Evolutionary conservation across 37 sponge, comb jelly and placozoan genomes (phyloP).

Genomic region (Geodia barretti): DNA sequence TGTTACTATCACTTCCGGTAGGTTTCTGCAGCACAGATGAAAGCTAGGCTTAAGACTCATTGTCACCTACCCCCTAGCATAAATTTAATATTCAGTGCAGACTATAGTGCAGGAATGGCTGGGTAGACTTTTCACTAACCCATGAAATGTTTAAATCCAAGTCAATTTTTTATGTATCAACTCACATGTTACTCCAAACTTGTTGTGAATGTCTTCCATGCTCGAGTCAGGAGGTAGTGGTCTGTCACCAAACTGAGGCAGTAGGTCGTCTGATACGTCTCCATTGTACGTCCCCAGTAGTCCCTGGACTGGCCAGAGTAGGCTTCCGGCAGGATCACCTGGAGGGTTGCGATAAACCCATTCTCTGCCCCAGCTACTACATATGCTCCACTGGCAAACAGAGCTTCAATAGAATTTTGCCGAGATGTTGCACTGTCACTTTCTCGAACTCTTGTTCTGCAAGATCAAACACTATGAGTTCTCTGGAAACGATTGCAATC

Average conservation of each 20-base stretch:
- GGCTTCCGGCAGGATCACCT: constrained; percentile 19
- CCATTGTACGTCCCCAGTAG: constrained; percentile 61
- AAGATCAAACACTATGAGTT: constrained; percentile 18
- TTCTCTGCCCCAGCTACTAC: constrained; percentile 34
- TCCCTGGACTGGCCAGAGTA: constrained; percentile 19
- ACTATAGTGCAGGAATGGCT: no score
- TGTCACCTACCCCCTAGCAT: no score
- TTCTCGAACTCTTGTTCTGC: constrained; percentile 31
- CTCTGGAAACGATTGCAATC: constrained; percentile 13
- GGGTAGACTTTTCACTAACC: no score
- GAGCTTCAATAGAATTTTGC: constrained; percentile 12
- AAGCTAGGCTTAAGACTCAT: no score
- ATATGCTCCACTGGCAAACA: constrained; percentile 21
- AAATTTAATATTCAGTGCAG: no score
- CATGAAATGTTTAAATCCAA: no score
- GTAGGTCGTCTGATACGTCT: constrained; percentile 50
- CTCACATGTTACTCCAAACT: constrained; percentile 69
- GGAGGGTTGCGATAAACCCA: constrained; percentile 20
- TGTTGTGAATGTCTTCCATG: constrained; percentile 48
- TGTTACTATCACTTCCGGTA: no score
- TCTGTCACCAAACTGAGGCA: neutral
- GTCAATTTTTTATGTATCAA: no score
- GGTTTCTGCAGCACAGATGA: no score
- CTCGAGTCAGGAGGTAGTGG: constrained; percentile 30
- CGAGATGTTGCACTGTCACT: constrained; percentile 27